phyloP scores from a whole-genome alignment of 2,113 vertebrate genomes.

The Erpornis zantholeuca region DNA sequence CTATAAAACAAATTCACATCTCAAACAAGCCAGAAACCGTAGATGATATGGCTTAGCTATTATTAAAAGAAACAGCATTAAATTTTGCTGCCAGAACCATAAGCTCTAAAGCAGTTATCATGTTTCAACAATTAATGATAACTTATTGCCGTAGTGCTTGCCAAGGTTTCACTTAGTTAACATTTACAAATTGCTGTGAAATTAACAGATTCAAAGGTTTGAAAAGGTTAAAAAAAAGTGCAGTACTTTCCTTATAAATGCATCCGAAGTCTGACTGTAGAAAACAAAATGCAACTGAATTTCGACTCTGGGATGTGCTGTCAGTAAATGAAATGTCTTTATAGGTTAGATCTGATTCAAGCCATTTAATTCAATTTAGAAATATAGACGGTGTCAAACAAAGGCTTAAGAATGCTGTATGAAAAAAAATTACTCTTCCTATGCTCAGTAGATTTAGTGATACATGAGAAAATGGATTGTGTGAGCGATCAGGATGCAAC shows the following conservation, averaged over 20 bases:
- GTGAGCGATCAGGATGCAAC: background rate
- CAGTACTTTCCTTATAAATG: conserved; percentile 61
- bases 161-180: conserved; percentile 52
- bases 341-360: background rate
- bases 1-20: conserved; percentile 83
- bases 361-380: background rate
- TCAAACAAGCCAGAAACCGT: conserved; percentile 77
- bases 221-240: conserved; percentile 66
- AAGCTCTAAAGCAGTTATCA: conserved; percentile 64
- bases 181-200: conserved; percentile 33
- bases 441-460: conserved; percentile 4
- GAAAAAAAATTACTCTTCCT: conserved; percentile 5
- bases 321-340: background rate
- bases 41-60: conserved; percentile 82
- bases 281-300: conserved; percentile 27
- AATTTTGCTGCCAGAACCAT: conserved; percentile 53
- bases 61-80: conserved; percentile 74
- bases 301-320: background rate
- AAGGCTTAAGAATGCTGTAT: background rate
- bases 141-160: conserved; percentile 64
- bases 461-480: background rate
- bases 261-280: background rate
- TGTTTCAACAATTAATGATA: conserved; percentile 19
- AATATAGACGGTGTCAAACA: background rate
- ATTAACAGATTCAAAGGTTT: conserved; percentile 27